Evolutionary conservation across 2,797 vertebrate genomes (phyloP).

Genomic region (Parauchenoglanis ngamensis): DNA sequence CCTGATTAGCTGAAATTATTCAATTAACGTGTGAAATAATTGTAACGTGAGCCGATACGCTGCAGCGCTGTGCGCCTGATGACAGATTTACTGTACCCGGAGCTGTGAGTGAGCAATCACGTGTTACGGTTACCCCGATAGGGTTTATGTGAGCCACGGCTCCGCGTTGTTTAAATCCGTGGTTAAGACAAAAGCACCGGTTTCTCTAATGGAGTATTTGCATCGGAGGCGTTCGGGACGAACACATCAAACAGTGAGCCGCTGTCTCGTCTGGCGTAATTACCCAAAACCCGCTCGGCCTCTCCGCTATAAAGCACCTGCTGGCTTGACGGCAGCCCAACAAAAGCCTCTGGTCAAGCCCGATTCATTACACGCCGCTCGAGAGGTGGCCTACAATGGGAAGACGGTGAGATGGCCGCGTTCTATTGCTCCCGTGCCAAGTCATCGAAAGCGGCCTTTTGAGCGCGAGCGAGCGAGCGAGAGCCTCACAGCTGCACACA

Average conservation of each 20-base stretch:
- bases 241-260: slow-evolving; percentile 72
- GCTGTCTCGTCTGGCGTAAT: slow-evolving; percentile 62
- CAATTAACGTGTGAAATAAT: not conserved
- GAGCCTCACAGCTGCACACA: slow-evolving; percentile 76
- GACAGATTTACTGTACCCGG: not conserved
- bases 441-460: slow-evolving; percentile 64
- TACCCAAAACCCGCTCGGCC: slow-evolving; percentile 64
- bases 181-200: slow-evolving; percentile 36
- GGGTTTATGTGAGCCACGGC: slow-evolving; percentile 32
- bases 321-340: slow-evolving; percentile 73
- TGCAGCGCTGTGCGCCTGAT: not conserved
- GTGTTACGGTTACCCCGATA: not conserved
- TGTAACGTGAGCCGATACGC: not conserved
- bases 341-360: slow-evolving; percentile 66
- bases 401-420: slow-evolving; percentile 65
- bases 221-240: slow-evolving; percentile 54
- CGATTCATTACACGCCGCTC: slow-evolving; percentile 63
- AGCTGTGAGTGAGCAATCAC: not conserved
- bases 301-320: slow-evolving; percentile 77
- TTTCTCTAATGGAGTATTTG: slow-evolving; percentile 52
- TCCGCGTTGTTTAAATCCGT: slow-evolving; percentile 39
- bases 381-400: slow-evolving; percentile 71
- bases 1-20: not conserved
- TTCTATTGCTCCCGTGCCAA: slow-evolving; percentile 74
- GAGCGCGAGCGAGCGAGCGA: slow-evolving; percentile 51